Evolutionary conservation across 2,888 invertebrate species (phyloP), one percentile per base, ranked within the genome.

Genomic region (Brassicogethes aeneus): DNA sequence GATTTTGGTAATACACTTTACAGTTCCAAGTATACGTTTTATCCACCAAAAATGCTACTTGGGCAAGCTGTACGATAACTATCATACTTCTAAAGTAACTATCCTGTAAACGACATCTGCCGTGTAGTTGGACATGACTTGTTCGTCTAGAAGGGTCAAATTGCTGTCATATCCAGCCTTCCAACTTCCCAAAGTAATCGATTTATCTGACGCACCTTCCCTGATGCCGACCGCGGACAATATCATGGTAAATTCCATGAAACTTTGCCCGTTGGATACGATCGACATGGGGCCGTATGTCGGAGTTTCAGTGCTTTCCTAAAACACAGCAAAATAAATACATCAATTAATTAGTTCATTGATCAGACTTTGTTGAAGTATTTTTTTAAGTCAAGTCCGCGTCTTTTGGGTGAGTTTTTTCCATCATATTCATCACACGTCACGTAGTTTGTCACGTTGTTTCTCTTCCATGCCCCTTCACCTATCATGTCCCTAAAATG

Each of bases 61-160:
- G n/a, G n/a, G n/a, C n/a, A n/a, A n/a, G n/a, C n/a, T n/a, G n/a
- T n/a, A n/a, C n/a, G n/a, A n/a, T n/a, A n/a, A n/a, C n/a, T n/a
- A n/a, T n/a, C n/a, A n/a, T 70, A 90, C 90, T 73, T 84, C 76
- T 16, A 90, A 82, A 0, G 91, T 89, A 36, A 85, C 85, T 39
- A 94, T 80, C 51, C 89, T 76, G 69, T 92, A 93, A n/a, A 86
- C 85, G 17, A 84, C 79, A 54, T 85, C 81, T 2, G 89, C 87
- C 0, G 83, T 82, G 52, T 85, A 80, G 65, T 83, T 86, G 52
- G 72, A 75, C 74, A 86, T 79, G 37, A 76, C 76, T 50, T 74
- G 74, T 34, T 79, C 76, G 64, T 80, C 79, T 49, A 72, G 74
- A 52, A 82, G 75, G 36, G 76, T 70, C 40, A 91, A 67, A 8